Base-by-base conservation (phyloP, 2,888 invertebrate species). In the Cryptus armator region DNA sequence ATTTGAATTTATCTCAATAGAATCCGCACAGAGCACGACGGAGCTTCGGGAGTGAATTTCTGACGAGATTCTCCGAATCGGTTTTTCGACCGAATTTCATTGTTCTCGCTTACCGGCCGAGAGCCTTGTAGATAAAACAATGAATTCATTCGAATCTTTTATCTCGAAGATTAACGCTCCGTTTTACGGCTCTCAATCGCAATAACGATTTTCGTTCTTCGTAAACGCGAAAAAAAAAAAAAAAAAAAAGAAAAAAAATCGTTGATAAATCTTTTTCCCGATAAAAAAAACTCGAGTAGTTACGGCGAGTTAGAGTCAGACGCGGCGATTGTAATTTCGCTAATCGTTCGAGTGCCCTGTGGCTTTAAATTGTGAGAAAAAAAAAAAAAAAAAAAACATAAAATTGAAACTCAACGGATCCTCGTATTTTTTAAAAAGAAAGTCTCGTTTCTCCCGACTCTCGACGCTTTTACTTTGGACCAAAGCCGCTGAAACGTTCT, bases 271-370 rank as follows among this genome's bases (percentile, higher is more conserved):
- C 29, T n/a, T 44, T 62, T 37, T 24, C 44, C 59, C 67, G 62
- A 72, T 67, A 44, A 44, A 74, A 16, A 46, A 56, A 68, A 67
- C 4, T 75, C 46, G 64, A 75, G 83, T 68, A 79, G 83, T 79
- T 53, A 62, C 32, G 43, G 62, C 70, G 53, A 79, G 44, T 83
- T 75, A 75, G 79, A 3, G 74, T 56, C 79, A 70, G 79, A 64
- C 79, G 14, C 7, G 37, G 53, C 48, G 59, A 74, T n/a, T 59
- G 72, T 78, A 70, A 79, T 59, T 75, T 32, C 62, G 68, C 51
- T 75, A 56, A 72, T 74, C 74, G 64, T 44, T 43, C 46, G 66
- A 67, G 37, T 44, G 24, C 43, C 62, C 7, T 37, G 37, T 37
- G 5, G 37, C 37, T 37, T 37, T 37, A 9, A 37, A 37, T 37